Evolutionary conservation across 2,888 invertebrate genomes (phyloP), one percentile per base, ranked within the genome.

Genomic region (Drosophila buzzatii): DNA sequence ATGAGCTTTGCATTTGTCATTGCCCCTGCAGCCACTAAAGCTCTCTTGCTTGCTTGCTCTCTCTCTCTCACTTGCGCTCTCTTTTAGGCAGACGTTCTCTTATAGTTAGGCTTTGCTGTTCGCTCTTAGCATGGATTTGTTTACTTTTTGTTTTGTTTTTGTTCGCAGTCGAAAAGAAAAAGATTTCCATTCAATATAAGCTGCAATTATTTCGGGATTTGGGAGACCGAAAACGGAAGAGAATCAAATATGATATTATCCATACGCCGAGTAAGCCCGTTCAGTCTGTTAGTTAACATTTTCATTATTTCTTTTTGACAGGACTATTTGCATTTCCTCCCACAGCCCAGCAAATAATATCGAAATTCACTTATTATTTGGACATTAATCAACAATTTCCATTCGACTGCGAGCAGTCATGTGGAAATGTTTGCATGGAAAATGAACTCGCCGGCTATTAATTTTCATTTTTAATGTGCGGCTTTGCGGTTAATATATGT

Each of bases 301-400:
- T 27, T 37, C 10, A n/a, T 5, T 9, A 3, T 16, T 23, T 27
- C 47, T 2, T 23, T 45, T 45, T 14, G 47, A 20, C 20, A 8
- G 2, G 14, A 27, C 23, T 45, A 37, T 59, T 59, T 47, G 39
- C 37, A 27, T 59, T 39, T 57, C 16, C 3, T 27, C n/a, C 31
- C 49, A 51, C 49, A 31, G 60, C 35, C 49, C 47, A 16, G 42
- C 72, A 70, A 70, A 76, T 52, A 47, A 51, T 49, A 59, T 59
- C 58, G 61, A 66, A 66, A 70, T 76, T 70, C 62, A 60, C 42
- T 76, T 63, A 59, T 76, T 76, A 59, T 65, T 52, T 65, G 59
- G 64, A 68, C 85, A 85, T 88, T 81, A 90, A 90, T 86, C 88
- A 88, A 73, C 67, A 61, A 79, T 83, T 66, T 58, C 6, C 53